Conservation (phyloP, 2,888 invertebrate genomes). For the Dorcus hopei region DNA sequence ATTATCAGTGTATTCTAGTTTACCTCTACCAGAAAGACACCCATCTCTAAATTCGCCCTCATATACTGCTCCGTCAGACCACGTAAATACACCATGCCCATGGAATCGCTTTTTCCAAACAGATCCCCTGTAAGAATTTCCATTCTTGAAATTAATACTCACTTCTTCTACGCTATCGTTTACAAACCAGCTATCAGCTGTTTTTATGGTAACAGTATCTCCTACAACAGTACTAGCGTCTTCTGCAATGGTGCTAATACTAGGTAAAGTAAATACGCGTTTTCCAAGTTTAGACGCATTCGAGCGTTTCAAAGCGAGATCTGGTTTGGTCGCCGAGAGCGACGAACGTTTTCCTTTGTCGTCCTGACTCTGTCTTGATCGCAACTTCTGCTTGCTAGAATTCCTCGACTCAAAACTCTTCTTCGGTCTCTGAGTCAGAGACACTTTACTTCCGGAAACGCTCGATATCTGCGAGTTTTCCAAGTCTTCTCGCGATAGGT, state of each 20-base stretch:
- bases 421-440: conserved; percentile 10
- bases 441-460: conserved; percentile 20
- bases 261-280: no score
- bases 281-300: no score
- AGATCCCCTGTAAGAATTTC: conserved; percentile 56
- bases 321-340: no score
- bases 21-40: conserved; percentile 55
- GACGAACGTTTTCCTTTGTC: no score
- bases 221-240: neutral
- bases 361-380: no score
- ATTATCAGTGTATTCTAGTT: conserved; percentile 55
- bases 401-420: neutral
- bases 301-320: no score
- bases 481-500: conserved; percentile 21
- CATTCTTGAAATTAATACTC: conserved; percentile 55
- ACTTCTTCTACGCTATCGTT: conserved; percentile 48
- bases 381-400: no score
- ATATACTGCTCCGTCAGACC: conserved; percentile 59
- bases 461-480: conserved; percentile 6
- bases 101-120: conserved; percentile 57
- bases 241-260: neutral
- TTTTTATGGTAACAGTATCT: no score
- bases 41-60: conserved; percentile 60
- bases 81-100: conserved; percentile 57
- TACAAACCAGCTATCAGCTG: conserved; percentile 12